These are phyloP conservation scores for Cephalopterus ornatus DNA, from an alignment of 2,113 vertebrate species.

Conservation along the genomic window DNA sequence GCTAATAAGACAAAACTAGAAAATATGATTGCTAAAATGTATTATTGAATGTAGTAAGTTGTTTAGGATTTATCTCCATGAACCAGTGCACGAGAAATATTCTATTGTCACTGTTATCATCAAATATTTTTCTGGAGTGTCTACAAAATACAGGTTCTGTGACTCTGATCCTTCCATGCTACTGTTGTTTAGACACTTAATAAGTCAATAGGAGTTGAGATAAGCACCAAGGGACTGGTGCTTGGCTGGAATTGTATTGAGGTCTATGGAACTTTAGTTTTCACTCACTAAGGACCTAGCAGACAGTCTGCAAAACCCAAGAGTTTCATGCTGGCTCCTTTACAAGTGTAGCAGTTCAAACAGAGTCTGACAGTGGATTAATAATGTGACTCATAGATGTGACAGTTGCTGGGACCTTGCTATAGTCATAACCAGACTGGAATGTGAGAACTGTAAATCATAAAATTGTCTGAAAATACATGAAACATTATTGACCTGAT, in stretches of 20 bases:
- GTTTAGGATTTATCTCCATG: background rate
- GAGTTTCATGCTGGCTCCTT: background rate
- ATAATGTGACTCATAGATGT: slow-evolving; percentile 43
- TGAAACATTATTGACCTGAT: background rate
- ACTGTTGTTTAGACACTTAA: slow-evolving; percentile 31
- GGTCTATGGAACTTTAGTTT: background rate
- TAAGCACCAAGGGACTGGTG: background rate
- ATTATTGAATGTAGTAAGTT: background rate
- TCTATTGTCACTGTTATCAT: background rate
- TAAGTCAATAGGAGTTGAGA: slow-evolving; percentile 21
- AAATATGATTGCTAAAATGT: background rate
- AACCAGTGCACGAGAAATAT: background rate
- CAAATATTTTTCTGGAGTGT: background rate
- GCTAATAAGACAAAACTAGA: background rate
- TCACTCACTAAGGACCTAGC: background rate
- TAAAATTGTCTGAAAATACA: slow-evolving; percentile 6
- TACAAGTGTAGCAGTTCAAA: slow-evolving; percentile 32
- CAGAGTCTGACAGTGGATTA: slow-evolving; percentile 32
- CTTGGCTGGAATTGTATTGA: background rate
- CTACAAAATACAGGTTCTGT: background rate
- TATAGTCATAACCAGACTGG: slow-evolving; percentile 34
- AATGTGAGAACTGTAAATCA: slow-evolving; percentile 53
- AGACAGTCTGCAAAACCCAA: background rate
- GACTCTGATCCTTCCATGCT: background rate
- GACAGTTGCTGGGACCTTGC: background rate